Conservation (phyloP, 2,113 vertebrate species). For the Thinocorus orbignyianus region DNA sequence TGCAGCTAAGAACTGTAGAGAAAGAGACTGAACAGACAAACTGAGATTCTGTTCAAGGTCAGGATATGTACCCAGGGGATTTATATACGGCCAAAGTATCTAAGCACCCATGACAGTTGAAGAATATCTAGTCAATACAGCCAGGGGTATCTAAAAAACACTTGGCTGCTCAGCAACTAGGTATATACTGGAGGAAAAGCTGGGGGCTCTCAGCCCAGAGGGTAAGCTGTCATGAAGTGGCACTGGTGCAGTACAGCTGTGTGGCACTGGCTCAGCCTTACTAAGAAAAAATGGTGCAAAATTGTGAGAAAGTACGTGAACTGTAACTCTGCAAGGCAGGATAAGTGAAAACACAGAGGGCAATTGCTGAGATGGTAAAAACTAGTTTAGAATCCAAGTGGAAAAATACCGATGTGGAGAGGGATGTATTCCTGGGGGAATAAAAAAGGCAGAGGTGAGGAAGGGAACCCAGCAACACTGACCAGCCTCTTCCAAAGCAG, state of each 20-base stretch:
- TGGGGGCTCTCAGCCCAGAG: neutral
- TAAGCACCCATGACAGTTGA: neutral
- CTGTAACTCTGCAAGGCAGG: neutral
- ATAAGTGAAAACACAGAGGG: neutral
- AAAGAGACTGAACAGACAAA: neutral
- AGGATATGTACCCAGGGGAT: neutral
- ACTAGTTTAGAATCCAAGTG: neutral
- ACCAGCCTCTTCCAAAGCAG: neutral
- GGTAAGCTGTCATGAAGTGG: neutral
- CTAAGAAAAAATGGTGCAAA: neutral
- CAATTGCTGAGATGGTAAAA: neutral
- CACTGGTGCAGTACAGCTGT: neutral
- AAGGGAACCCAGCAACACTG: neutral
- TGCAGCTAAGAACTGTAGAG: neutral
- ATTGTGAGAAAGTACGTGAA: neutral
- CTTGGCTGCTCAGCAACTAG: neutral
- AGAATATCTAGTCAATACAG: neutral
- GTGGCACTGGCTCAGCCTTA: neutral
- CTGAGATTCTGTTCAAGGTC: neutral
- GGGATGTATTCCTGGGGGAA: neutral
- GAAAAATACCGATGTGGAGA: neutral
- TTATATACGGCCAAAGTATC: neutral
- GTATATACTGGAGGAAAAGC: accelerated
- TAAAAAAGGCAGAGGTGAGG: neutral
- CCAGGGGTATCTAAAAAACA: neutral